Conservation (phyloP, 2,113 vertebrate genomes). For the Poicephalus gulielmi region DNA sequence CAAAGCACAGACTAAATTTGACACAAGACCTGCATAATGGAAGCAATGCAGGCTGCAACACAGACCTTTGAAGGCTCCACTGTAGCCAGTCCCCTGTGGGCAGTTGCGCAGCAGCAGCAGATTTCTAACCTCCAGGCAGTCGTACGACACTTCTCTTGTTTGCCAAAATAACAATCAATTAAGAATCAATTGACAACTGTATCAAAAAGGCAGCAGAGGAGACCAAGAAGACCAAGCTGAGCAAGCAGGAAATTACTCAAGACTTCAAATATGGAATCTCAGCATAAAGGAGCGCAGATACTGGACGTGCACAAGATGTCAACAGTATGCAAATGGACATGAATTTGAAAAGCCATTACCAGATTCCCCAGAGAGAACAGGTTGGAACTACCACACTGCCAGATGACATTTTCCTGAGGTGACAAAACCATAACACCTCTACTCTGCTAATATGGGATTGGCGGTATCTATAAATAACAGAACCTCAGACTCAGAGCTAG, state of each 20-base stretch:
- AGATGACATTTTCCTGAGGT: neutral
- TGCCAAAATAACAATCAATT: neutral
- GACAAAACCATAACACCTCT: neutral
- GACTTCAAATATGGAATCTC: neutral
- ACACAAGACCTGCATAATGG: neutral
- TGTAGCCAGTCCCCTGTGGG: neutral
- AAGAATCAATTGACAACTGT: neutral
- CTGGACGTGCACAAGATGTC: neutral
- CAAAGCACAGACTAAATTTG: neutral
- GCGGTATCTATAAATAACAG: slow-evolving; percentile 49
- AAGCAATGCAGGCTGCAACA: accelerated
- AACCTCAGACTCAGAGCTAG: neutral
- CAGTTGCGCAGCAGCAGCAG: neutral
- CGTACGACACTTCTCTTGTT: neutral
- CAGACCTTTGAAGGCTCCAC: accelerated
- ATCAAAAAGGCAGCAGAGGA: slow-evolving; percentile 2
- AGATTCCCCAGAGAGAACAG: neutral
- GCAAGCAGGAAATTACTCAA: slow-evolving; percentile 29
- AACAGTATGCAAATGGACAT: neutral
- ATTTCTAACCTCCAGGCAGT: neutral
- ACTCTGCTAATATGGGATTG: slow-evolving; percentile 24
- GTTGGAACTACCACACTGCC: neutral
- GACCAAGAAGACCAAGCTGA: neutral
- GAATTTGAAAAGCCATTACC: neutral
- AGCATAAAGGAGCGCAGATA: neutral